These are phyloP conservation scores for Lepidotrigona ventralis DNA, from an alignment of 1,140 invertebrate genomes.

Conservation along the genomic window DNA sequence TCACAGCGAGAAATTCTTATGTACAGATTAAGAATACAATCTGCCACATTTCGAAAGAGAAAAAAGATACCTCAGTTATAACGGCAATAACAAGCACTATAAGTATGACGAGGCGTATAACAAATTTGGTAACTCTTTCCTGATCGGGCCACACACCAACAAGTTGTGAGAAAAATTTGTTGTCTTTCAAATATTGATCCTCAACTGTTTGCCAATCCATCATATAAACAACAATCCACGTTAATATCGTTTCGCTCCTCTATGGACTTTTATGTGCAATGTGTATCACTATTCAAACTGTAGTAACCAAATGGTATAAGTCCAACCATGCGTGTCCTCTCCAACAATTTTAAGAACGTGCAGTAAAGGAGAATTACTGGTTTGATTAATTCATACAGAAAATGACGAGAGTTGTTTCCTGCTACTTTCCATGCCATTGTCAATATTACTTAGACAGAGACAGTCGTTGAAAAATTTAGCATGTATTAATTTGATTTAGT, in stretches of 20 bases:
- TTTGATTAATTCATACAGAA: not conserved
- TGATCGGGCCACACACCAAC: conserved; percentile 14
- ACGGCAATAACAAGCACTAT: fast-evolving
- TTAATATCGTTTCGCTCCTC: too few species aligned
- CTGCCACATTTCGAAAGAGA: not conserved
- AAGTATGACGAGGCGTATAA: not conserved
- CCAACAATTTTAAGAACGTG: too few species aligned
- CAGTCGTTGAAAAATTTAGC: fast-evolving
- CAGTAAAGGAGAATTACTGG: too few species aligned
- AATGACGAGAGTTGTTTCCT: not conserved
- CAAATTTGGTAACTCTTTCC: not conserved
- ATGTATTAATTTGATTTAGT: too few species aligned
- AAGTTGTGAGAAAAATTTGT: not conserved
- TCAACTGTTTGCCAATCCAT: not conserved
- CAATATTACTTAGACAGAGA: not conserved
- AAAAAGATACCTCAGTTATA: not conserved
- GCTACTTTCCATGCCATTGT: not conserved
- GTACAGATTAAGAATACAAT: not conserved
- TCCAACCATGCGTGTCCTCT: not conserved
- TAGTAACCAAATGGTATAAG: not conserved
- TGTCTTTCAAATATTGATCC: not conserved
- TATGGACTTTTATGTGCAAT: too few species aligned
- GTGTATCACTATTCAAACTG: not conserved
- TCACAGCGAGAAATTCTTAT: not conserved
- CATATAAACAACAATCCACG: too few species aligned